Base-by-base conservation (phyloP, 2,888 invertebrate genomes). In the Zygaena filipendulae region DNA sequence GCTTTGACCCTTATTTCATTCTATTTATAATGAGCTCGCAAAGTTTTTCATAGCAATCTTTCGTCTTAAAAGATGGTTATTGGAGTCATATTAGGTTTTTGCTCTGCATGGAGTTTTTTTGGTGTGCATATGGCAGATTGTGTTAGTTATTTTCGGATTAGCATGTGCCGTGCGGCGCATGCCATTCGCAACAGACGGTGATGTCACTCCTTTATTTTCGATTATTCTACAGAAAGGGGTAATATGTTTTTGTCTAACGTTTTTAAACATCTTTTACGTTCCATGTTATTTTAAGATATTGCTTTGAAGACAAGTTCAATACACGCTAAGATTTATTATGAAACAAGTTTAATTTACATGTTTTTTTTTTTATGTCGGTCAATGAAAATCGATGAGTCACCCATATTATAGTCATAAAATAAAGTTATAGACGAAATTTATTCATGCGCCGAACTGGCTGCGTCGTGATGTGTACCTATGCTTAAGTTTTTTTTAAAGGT, bases 191-290 rank as follows among this genome's bases (percentile, higher is more conserved):
- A 54, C 72, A 71, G 64, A 64, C 64, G 69, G 59, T 75, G 74
- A 77, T 74, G 71, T 79, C 77, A 74, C 52, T 59, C 45, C 56
- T 62, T 64, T 59, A 58, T 59, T 70, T 68, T 54, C 48, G 58
- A 59, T 61, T 56, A 52, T 58, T 54, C 49, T 45, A 45, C 45
- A 44, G 37, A 50, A 67, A 67, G 64, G 70, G 70, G 61, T 69
- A 59, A 57, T 49, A 54, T n/a, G n/a, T n/a, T 54, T 59, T 64
- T 49, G 45, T 49, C 43, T 46, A 43, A 45, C 43, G 35, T 39
- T 41, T 42, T 34, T n/a, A n/a, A n/a, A n/a, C n/a, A n/a, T n/a
- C n/a, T n/a, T n/a, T n/a, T n/a, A n/a, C n/a, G n/a, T n/a, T n/a
- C n/a, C n/a, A n/a, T n/a, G n/a, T n/a, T n/a, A n/a, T n/a, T n/a